phyloP scores from a whole-genome alignment of 2,888 invertebrate genomes.

The Spisula solida region DNA sequence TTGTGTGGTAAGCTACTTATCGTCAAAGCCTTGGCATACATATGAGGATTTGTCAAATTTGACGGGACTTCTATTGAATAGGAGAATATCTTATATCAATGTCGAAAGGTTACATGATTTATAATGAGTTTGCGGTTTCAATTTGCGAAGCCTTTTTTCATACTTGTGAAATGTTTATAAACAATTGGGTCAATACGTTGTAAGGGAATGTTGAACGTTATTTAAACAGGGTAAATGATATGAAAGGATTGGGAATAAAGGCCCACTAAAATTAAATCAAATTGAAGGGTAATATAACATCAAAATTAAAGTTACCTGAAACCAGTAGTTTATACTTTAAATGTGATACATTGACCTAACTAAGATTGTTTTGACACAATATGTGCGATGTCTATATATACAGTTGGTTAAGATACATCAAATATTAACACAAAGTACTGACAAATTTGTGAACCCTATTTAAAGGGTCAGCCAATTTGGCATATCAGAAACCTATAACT shows the following conservation, averaged over 20 bases:
- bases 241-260: neutral
- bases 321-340: too few species aligned
- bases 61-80: neutral
- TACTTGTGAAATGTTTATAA: neutral
- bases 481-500: too few species aligned
- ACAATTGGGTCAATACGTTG: neutral
- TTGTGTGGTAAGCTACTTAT: constrained; percentile 14
- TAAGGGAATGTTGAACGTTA: neutral
- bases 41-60: constrained; percentile 11
- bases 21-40: neutral
- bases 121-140: neutral
- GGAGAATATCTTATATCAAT: neutral
- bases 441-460: too few species aligned
- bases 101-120: neutral
- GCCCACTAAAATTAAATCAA: neutral
- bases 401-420: too few species aligned
- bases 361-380: too few species aligned
- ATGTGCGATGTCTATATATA: too few species aligned
- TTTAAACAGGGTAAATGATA: neutral
- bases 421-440: too few species aligned
- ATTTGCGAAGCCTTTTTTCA: neutral
- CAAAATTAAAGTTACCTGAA: too few species aligned
- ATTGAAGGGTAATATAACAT: too few species aligned
- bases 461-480: too few species aligned
- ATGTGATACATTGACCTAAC: too few species aligned